Base-by-base conservation (phyloP, 2,888 invertebrate genomes). In the Helleia helle region DNA sequence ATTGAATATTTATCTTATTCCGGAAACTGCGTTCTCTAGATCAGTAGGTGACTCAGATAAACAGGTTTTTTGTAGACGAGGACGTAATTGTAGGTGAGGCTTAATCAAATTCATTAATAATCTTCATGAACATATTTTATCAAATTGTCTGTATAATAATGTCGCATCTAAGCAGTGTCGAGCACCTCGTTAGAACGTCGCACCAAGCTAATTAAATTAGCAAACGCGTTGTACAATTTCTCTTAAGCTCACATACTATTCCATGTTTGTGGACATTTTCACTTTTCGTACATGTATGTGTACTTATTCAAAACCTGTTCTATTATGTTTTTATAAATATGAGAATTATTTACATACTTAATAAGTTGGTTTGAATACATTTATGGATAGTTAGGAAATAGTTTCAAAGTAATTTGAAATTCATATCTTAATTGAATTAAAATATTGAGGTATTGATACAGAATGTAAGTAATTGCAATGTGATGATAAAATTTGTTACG, bases 41-140 rank as follows among this genome's bases (percentile, higher is more conserved):
- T 73, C 72, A 76, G 70, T 76, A 66, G 74, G 77, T 80, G 72
- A 80, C 68, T 70, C 56, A 54, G 56, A 40, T 41, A 53, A 71
- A 71, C 73, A 50, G 72, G 76, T 80, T 79, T 74, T 66, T 64
- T 62, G 51, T 62, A 30, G 29, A 30, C 51, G 58, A 61, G 61
- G 63, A 62, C 56, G 57, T 59, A 44, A 66, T 34, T 34, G 34
- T 34, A 34, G 34, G 34, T 22, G 34, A 34, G 34, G 34, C 34
- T 34, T 12, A 11, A 50, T 46, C 42, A 22, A 34, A 22, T 34
- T 34, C 8, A 34, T 18, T 18, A 17, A 34, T 34, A 22, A 34
- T 34, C 14, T 24, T 12, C 14, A 30, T 39, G 22, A 24, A 39
- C 39, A 28, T 27, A 38, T 12, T 17, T 9, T 8, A 22, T 22